phyloP scores from a whole-genome alignment of 2,888 invertebrate genomes.

The Sipunculus nudus region DNA sequence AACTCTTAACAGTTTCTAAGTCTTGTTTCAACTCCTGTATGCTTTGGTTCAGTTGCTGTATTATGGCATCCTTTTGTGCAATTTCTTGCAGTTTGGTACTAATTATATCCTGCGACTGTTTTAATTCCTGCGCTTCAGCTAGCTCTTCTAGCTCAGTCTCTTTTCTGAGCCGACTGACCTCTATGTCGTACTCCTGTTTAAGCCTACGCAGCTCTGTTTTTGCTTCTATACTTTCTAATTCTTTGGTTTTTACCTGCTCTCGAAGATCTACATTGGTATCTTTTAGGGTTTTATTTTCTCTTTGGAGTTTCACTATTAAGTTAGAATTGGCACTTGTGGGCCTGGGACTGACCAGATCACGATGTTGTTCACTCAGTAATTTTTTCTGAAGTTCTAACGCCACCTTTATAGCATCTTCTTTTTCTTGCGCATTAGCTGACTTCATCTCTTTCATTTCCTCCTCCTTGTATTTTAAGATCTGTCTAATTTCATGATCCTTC shows the following conservation, averaged over 20 bases:
- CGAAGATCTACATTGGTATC: conserved; percentile 41
- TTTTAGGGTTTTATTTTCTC: conserved; percentile 43
- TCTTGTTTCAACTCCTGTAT: too few relatives aligned
- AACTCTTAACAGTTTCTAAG: too few relatives aligned
- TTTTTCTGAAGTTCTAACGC: conserved; percentile 48
- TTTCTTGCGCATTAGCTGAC: conserved; percentile 41
- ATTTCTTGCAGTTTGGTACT: too few relatives aligned
- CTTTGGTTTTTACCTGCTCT: conserved; percentile 31
- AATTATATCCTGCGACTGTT: too few relatives aligned
- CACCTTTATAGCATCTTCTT: conserved; percentile 47
- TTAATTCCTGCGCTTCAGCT: too few relatives aligned
- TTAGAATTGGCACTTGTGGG: conserved; percentile 12
- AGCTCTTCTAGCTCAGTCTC: too few relatives aligned
- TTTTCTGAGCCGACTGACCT: too few relatives aligned
- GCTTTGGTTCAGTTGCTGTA: too few relatives aligned
- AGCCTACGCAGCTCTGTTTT: too few relatives aligned
- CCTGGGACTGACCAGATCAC: neutral
- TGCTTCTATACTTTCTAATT: conserved; percentile 27
- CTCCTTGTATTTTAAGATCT: conserved; percentile 55
- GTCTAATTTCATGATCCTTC: conserved; percentile 55
- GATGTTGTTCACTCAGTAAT: conserved; percentile 15
- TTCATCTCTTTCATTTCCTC: conserved; percentile 50
- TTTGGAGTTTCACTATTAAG: conserved; percentile 39
- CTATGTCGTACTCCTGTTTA: too few relatives aligned
- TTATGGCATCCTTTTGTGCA: too few relatives aligned